These are phyloP conservation scores for Callyntrura guangdongensis DNA, from an alignment of 2,888 invertebrate species.

Conservation along the genomic window DNA sequence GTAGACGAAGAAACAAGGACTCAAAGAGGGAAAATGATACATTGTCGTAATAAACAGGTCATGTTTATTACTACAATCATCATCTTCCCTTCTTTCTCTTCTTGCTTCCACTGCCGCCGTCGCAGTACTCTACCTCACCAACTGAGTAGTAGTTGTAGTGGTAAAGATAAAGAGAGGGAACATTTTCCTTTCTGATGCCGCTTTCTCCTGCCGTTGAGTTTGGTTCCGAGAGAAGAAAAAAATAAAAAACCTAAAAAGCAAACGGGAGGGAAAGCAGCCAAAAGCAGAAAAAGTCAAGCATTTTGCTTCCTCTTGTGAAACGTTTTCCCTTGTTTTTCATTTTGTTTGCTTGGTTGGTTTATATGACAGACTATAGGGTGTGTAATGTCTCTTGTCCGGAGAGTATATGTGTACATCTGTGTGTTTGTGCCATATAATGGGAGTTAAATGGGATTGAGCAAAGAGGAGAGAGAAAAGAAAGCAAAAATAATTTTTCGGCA, in stretches of 20 bases:
- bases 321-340: background rate
- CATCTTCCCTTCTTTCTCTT: background rate
- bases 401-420: conserved; percentile 1
- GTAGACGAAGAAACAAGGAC: background rate
- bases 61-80: conserved; percentile 44
- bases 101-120: too few species aligned
- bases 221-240: background rate
- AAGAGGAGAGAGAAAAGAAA: background rate
- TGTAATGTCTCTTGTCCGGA: background rate
- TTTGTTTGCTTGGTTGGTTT: conserved; percentile 28
- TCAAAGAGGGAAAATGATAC: conserved; percentile 48
- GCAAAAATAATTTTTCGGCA: conserved; percentile 55
- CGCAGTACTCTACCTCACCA: background rate
- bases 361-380: background rate
- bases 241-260: background rate
- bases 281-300: conserved; percentile 36
- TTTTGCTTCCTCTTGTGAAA: conserved; percentile 7
- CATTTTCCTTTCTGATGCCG: background rate
- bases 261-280: conserved; percentile 20
- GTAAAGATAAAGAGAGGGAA: background rate
- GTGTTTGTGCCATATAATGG: conserved; percentile 12
- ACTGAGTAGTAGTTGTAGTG: background rate
- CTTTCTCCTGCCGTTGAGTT: background rate
- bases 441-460: conserved; percentile 23
- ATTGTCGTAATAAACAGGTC: conserved; percentile 60